phyloP scores from a whole-genome alignment of 1,140 invertebrate genomes.

The Anastrepha ludens region DNA sequence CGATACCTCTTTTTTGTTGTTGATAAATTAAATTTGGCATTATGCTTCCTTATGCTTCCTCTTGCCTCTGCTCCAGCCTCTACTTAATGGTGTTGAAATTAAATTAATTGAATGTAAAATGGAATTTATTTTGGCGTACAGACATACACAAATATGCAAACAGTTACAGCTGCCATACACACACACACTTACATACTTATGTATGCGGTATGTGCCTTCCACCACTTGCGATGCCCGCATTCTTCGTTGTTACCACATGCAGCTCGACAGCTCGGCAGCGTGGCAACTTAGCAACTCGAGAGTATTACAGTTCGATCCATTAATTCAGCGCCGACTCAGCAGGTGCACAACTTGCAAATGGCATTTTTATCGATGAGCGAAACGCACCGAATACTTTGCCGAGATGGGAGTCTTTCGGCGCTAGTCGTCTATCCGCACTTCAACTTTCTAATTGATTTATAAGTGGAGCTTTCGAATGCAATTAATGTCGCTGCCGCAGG shows the following conservation, averaged over 20 bases:
- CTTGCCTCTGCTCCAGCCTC: background rate
- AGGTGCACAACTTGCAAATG: background rate
- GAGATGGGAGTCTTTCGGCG: background rate
- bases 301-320: background rate
- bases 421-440: constrained; percentile 7
- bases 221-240: background rate
- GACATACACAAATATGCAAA: background rate
- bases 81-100: constrained; percentile 71
- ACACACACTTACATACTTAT: no score
- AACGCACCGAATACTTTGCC: background rate
- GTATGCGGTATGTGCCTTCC: background rate
- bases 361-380: background rate
- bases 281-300: background rate
- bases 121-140: constrained; percentile 67
- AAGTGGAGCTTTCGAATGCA: constrained; percentile 51
- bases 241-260: background rate
- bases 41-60: background rate
- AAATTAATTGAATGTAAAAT: constrained; percentile 74
- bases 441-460: constrained; percentile 48
- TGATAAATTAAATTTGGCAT: background rate
- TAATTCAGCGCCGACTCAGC: constrained; percentile 15
- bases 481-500: background rate
- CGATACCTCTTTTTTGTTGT: background rate
- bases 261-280: background rate
- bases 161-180: background rate